Percentiles rank a stretch among this genome's conserved stretches.
phyloP scores from a whole-genome alignment of 1,140 invertebrate genomes.

The Ceratitis capitata region DNA sequence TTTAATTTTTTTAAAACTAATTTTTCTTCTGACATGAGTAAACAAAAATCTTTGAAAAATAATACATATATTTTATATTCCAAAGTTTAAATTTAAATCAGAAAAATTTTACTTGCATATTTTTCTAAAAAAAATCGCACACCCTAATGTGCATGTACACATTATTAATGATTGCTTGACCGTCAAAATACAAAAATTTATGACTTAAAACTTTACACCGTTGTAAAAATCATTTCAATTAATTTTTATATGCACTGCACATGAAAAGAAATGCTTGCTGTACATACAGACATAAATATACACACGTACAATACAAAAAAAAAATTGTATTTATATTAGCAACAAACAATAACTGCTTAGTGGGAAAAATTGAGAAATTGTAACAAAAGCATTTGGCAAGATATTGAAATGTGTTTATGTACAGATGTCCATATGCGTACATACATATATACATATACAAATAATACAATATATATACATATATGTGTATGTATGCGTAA shows the following conservation, averaged over 20 bases:
- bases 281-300: neutral
- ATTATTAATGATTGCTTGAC: neutral
- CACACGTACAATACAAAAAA: neutral
- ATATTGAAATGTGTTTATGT: neutral
- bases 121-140: no score
- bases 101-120: no score
- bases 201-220: neutral
- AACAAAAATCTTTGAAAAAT: no score
- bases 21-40: no score
- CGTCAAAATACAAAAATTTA: constrained; percentile 25
- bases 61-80: no score
- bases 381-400: neutral
- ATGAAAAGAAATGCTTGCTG: neutral
- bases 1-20: no score
- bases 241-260: neutral
- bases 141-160: neutral
- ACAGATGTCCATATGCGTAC: no score
- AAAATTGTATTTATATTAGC: no score
- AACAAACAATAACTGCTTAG: neutral
- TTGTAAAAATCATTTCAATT: constrained; percentile 37
- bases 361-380: neutral
- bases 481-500: neutral
- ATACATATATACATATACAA: neutral
- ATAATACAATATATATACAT: neutral
- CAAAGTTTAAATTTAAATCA: no score